Conservation (phyloP, 1,140 invertebrate genomes). For the Parapsyche elsis region DNA sequence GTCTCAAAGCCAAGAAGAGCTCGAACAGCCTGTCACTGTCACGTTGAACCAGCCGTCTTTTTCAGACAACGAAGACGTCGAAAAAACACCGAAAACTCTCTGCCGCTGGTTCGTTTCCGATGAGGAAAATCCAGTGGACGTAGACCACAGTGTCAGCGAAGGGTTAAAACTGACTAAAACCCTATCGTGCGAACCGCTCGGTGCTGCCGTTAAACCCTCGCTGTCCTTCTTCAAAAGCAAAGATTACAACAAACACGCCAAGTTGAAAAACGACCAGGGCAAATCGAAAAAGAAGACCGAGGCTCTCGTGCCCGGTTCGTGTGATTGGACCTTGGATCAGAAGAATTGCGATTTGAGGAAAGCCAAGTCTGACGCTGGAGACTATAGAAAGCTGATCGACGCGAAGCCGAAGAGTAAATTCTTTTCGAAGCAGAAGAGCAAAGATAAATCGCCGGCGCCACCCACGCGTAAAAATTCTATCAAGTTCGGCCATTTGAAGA, state of each 20-base stretch:
- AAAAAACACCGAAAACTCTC: conserved; percentile 24
- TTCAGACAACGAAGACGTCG: conserved; percentile 20
- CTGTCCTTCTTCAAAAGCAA: conserved; percentile 51
- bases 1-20: not conserved
- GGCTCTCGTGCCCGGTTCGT: not conserved
- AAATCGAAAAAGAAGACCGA: conserved; percentile 23
- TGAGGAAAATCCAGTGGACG: conserved; percentile 12
- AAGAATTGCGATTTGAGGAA: conserved; percentile 18
- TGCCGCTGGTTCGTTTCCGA: conserved; percentile 30
- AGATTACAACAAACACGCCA: conserved; percentile 24
- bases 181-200: not conserved
- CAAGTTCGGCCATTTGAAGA: conserved; percentile 38
- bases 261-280: conserved; percentile 22
- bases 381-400: not conserved
- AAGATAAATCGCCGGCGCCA: conserved; percentile 27
- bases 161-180: conserved; percentile 11
- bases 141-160: not conserved
- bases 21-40: not conserved
- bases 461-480: conserved; percentile 40
- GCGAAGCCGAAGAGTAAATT: conserved; percentile 49
- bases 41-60: conserved; percentile 3
- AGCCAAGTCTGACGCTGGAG: not conserved
- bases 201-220: conserved; percentile 26
- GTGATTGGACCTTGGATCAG: not conserved
- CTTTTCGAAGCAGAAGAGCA: conserved; percentile 59